Evolutionary conservation across 1,140 invertebrate species (phyloP), one percentile per base, ranked within the genome.

Genomic region (Lepidurus arcticus): DNA sequence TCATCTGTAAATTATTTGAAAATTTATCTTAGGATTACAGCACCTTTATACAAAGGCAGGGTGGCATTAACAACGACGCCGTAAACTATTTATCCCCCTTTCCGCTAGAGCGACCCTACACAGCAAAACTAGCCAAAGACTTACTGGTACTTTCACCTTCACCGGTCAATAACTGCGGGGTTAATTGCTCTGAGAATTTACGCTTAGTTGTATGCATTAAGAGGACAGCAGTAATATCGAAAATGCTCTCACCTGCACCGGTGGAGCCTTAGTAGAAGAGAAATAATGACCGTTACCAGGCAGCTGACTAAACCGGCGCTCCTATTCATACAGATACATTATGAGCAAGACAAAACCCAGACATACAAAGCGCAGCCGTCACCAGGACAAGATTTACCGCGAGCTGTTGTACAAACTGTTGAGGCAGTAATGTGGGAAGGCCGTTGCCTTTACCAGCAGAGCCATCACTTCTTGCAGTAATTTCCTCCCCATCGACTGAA

Each of bases 221-320:
- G 2, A 13, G 21, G 53, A 21, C 53, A 65, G 16, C 53, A 65
- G 16, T 65, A 65, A 65, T 9, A 65, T 5, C 16, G 16, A 65
- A 65, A 65, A 21, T 65, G 53, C 13, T 13, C 53, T 65, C 13
- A 65, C 53, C 53, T 65, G 53, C 21, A 65, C 53, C 21, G 53
- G 53, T 13, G 53, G 53, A 21, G 53, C 53, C 13, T 13, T 21
- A 13, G 1, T 65, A 13, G 53, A 65, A 65, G 53, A 65, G 53
- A 65, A 16, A 65, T 65, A 65, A 65, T 65, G 53, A 21, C 53
- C 53, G 53, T 65, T 65, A 65, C 53, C 13, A 7, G 53, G 53
- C 53, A 65, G 53, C 53, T 65, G 53, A 65, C 53, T 65, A 65
- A 65, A 65, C n/a, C 53, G 53, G 53, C 53, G 53, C 21, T 65